Conservation (phyloP, 2,797 vertebrate genomes). For the Chaenodraco wilsoni region DNA sequence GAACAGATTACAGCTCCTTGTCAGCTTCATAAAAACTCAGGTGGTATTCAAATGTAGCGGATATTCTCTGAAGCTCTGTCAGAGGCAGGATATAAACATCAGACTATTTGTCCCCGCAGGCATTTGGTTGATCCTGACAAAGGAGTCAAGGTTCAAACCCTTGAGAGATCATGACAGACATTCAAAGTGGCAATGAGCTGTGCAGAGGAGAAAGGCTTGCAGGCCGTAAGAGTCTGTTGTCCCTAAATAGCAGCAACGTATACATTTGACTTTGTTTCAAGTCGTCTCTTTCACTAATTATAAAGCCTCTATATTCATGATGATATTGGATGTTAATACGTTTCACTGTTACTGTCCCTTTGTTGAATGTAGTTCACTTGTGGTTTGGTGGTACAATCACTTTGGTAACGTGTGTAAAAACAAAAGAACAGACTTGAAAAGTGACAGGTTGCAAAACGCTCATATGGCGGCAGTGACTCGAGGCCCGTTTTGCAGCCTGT, state of each 20-base stretch:
- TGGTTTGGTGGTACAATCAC: not conserved
- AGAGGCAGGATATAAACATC: slow-evolving; percentile 35
- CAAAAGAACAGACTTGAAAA: not conserved
- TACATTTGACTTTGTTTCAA: not conserved
- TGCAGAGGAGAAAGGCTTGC: slow-evolving; percentile 21
- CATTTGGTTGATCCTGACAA: slow-evolving; percentile 47
- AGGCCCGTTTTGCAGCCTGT: slow-evolving; percentile 8
- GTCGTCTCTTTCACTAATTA: slow-evolving; percentile 3
- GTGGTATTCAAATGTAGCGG: slow-evolving; percentile 5
- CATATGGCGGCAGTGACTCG: not conserved
- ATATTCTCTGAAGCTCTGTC: slow-evolving; percentile 28
- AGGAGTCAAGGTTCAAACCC: slow-evolving; percentile 36
- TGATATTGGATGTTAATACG: slow-evolving; percentile 1
- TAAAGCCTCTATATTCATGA: slow-evolving; percentile 7
- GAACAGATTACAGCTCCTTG: not conserved
- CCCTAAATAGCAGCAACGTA: not conserved
- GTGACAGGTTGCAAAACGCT: no score
- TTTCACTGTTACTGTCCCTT: not conserved
- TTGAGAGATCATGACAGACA: slow-evolving; percentile 40
- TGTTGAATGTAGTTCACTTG: slow-evolving; percentile 4
- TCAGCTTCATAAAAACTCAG: slow-evolving; percentile 17
- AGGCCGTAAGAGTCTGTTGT: not conserved
- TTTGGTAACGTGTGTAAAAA: not conserved
- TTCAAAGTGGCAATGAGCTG: slow-evolving; percentile 40
- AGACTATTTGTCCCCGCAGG: slow-evolving; percentile 41